phyloP scores from a whole-genome alignment of 1,140 invertebrate species.

The Drosophila orena region DNA sequence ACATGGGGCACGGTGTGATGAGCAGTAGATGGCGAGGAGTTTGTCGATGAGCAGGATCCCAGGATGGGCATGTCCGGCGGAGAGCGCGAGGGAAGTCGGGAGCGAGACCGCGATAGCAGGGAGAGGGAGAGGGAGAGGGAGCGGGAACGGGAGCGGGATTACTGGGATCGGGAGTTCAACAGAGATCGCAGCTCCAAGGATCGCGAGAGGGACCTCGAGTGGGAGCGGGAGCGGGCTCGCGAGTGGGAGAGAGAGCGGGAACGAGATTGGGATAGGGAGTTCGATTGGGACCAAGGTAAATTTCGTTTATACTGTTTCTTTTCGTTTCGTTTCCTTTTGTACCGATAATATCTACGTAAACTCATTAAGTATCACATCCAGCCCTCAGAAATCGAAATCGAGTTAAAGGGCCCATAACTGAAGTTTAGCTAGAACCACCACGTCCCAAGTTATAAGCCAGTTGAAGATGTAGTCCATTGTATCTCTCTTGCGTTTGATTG shows the following conservation, averaged over 20 bases:
- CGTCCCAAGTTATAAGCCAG: neutral
- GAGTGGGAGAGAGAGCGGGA: slow-evolving; percentile 84
- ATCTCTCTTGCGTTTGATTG: slow-evolving; percentile 22
- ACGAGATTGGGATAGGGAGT: slow-evolving; percentile 84
- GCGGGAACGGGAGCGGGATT: slow-evolving; percentile 63
- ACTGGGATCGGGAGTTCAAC: slow-evolving; percentile 80
- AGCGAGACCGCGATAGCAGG: slow-evolving; percentile 72
- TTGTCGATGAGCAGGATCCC: slow-evolving; percentile 63
- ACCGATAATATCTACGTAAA: slow-evolving; percentile 44
- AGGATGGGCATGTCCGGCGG: slow-evolving; percentile 65
- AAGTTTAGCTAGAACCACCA: slow-evolving; percentile 2
- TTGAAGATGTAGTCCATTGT: neutral
- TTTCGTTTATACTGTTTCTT: slow-evolving; percentile 48
- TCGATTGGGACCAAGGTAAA: slow-evolving; percentile 85
- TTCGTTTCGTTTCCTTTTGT: slow-evolving; percentile 56
- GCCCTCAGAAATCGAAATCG: neutral
- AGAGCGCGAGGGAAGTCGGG: slow-evolving; percentile 71
- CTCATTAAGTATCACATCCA: slow-evolving; percentile 11
- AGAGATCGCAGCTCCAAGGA: slow-evolving; percentile 75
- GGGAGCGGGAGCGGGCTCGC: slow-evolving; percentile 78
- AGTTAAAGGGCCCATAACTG: neutral
- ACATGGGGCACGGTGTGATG: neutral
- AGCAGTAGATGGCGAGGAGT: slow-evolving; percentile 77
- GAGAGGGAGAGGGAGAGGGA: slow-evolving; percentile 71
- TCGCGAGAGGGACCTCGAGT: slow-evolving; percentile 74